Conservation (phyloP, 2,797 vertebrate genomes). For the Characodon lateralis region DNA sequence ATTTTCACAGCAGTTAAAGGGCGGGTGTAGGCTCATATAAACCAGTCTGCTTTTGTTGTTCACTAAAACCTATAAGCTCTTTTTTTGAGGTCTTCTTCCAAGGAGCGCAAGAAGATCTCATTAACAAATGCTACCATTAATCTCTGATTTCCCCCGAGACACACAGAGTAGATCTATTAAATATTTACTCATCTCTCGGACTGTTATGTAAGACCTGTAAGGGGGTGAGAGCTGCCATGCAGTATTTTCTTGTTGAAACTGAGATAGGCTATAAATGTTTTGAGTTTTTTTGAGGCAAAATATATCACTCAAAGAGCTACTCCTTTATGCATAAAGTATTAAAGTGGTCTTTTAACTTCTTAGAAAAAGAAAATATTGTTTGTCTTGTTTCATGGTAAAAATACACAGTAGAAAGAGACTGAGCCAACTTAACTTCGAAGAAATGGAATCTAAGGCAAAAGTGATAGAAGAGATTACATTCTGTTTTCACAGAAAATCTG, state of each 20-base stretch:
- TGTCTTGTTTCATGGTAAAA: too few species aligned
- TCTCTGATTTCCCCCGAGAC: slow-evolving; percentile 12
- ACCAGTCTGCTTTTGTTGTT: slow-evolving; percentile 36
- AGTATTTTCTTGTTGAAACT: slow-evolving; percentile 9
- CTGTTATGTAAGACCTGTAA: slow-evolving; percentile 38
- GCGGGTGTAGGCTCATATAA: slow-evolving; percentile 21
- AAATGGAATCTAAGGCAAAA: background rate
- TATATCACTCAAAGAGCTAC: slow-evolving; percentile 28
- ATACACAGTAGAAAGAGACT: too few species aligned
- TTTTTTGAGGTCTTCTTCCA: slow-evolving; percentile 44
- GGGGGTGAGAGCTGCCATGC: slow-evolving; percentile 20
- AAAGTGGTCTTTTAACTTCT: slow-evolving; percentile 8
- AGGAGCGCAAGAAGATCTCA: slow-evolving; percentile 32
- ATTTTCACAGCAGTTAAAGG: slow-evolving; percentile 39
- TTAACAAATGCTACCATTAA: slow-evolving; percentile 45
- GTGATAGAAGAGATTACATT: background rate
- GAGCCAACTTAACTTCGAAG: too few species aligned
- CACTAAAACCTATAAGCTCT: slow-evolving; percentile 20
- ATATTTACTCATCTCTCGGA: slow-evolving; percentile 61
- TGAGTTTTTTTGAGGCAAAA: slow-evolving; percentile 23
- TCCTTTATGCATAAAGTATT: slow-evolving; percentile 20
- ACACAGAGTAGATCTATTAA: slow-evolving; percentile 40
- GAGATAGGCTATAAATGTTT: slow-evolving; percentile 15
- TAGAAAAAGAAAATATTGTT: background rate
- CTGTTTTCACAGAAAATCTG: background rate